Evolutionary conservation across 1,140 invertebrate species (phyloP), one percentile per base, ranked within the genome.

Genomic region (Drosophila sucinea): DNA sequence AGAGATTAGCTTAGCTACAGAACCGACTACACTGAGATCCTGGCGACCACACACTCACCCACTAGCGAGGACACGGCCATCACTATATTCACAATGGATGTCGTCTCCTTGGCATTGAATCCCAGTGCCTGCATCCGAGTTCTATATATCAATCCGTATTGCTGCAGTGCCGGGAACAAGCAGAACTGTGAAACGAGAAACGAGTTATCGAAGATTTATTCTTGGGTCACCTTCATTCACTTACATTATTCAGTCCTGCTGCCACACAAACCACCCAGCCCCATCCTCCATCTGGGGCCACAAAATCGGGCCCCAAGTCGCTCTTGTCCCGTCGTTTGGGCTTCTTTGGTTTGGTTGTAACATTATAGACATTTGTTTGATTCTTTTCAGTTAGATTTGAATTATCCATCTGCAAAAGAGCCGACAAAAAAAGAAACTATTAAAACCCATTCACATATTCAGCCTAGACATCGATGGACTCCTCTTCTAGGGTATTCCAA

Each of bases 71-170:
- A 94, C 62, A 94, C 92, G 1, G 95, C 95, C 60, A 93, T 93
- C 81, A 95, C 94, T 67, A 94, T 93, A 85, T 95, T 96, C 40
- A 95, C 94, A 78, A 95, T 94, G 1, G 94, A 94, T 1, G 95
- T 94, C 4, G 93, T 95, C 87, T 95, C 91, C 27, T 94, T 93
- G 57, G 93, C 93, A 76, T 92, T 93, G 61, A 95, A 94, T 17
- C 93, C 94, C 17, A 95, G 77, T 3, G 92, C 67, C 1, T 87
- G 38, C 75, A 95, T 94, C 75, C 93, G 94, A 57, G 93, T 93
- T 27, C 94, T 93, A 79, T 95, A 95, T 32, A 96, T 92, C 27
- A 95, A 87, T 0, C 95, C 95, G 67, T 95, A 95, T 60, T 94
- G 94, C 85, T 95, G 95, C 11, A 95, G 83, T 27, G 95, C 91